A percentile compares a stretch with the other conserved stretches of the same genome.
These are phyloP conservation scores for Entelurus aequoreus DNA, from an alignment of 2,113 vertebrate genomes.

Conservation along the genomic window DNA sequence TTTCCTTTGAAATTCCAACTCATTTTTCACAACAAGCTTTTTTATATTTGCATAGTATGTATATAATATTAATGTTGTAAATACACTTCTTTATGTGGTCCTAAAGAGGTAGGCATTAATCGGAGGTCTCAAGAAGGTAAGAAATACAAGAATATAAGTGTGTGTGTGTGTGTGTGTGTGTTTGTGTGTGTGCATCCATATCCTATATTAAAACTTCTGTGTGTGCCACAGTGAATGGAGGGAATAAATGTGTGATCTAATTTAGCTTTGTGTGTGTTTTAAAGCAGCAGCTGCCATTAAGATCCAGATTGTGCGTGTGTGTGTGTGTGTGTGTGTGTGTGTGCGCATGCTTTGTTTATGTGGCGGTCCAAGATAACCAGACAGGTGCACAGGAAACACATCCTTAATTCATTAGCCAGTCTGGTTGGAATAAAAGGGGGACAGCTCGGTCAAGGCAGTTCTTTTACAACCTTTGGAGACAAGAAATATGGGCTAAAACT, in stretches of 20 bases:
- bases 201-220: slow-evolving; percentile 9
- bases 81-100: no score
- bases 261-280: not conserved
- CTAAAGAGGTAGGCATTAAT: no score
- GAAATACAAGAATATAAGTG: no score
- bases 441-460: not conserved
- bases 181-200: not conserved
- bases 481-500: not conserved
- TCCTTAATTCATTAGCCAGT: slow-evolving; percentile 7
- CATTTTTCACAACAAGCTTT: no score
- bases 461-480: not conserved
- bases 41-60: no score
- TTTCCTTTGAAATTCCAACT: no score
- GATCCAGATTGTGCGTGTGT: not conserved
- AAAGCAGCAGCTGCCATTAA: slow-evolving; percentile 2
- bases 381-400: slow-evolving; percentile 8
- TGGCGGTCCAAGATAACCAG: slow-evolving; percentile 1
- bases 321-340: not conserved
- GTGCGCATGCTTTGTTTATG: not conserved
- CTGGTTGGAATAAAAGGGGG: not conserved
- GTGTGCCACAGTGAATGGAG: slow-evolving; percentile 1
- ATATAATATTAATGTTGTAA: no score
- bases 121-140: no score
- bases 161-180: no score
- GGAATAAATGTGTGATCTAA: slow-evolving; percentile 7